A percentile compares a stretch with the other conserved stretches of the same genome.
These are phyloP conservation scores for Barypeithes pellucidus DNA, from an alignment of 2,888 invertebrate species.

Conservation along the genomic window DNA sequence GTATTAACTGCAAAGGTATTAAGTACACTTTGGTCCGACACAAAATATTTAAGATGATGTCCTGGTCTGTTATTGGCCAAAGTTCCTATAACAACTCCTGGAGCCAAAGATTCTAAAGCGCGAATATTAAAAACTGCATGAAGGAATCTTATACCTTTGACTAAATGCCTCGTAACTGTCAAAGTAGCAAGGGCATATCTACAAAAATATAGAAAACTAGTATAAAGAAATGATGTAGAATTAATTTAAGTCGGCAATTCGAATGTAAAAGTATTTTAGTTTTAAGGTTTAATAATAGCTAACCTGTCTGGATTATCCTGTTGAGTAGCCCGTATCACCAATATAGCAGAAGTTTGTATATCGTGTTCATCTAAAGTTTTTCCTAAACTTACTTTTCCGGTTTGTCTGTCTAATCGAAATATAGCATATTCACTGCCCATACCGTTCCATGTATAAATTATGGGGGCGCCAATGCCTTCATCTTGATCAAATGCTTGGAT, in stretches of 20 bases:
- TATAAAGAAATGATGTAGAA: neutral
- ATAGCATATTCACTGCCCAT: conserved; percentile 77
- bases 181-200: conserved; percentile 87
- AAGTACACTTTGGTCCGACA: conserved; percentile 82
- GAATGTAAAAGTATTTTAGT: neutral
- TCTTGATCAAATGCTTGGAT: conserved; percentile 89
- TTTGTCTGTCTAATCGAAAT: conserved; percentile 78
- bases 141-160: conserved; percentile 76
- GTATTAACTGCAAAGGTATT: conserved; percentile 85
- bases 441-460: conserved; percentile 80
- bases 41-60: conserved; percentile 82
- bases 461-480: conserved; percentile 82
- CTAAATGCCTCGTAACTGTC: conserved; percentile 74
- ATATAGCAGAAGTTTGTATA: conserved; percentile 80
- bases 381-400: conserved; percentile 76
- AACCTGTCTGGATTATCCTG: conserved; percentile 88
- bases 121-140: conserved; percentile 81
- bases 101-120: conserved; percentile 84
- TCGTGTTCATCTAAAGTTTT: conserved; percentile 76
- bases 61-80: conserved; percentile 79
- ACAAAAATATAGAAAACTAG: conserved; percentile 6
- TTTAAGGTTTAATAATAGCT: neutral
- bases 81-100: conserved; percentile 81
- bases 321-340: conserved; percentile 83
- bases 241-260: no score